Evolutionary conservation across 2,113 vertebrate species (phyloP).

Genomic region (Micromys minutus): DNA sequence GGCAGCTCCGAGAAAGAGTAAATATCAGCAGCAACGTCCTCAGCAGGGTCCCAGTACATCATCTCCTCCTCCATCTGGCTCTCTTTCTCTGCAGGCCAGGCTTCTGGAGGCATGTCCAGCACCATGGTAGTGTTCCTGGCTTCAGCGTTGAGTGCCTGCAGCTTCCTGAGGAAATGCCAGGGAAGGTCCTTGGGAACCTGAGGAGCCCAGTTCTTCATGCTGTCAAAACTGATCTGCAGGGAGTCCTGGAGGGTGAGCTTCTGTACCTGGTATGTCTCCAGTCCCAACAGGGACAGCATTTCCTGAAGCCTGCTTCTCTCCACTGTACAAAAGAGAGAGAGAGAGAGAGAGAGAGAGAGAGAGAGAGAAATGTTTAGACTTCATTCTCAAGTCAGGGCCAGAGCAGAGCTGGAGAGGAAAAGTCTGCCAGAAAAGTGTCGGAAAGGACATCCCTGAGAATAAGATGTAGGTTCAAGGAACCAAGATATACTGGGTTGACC

Average conservation of each 20-base stretch:
- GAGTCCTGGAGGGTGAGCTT: conserved; percentile 76
- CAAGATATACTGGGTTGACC: background rate
- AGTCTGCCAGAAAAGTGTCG: background rate
- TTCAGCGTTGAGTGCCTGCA: conserved; percentile 76
- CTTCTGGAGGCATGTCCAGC: conserved; percentile 49
- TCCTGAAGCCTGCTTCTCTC: conserved; percentile 75
- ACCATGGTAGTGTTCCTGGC: conserved; percentile 78
- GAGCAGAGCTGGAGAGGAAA: background rate
- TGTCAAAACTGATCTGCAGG: conserved; percentile 77
- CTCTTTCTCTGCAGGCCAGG: conserved; percentile 70
- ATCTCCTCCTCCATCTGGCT: conserved; percentile 73
- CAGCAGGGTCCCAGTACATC: conserved; percentile 65
- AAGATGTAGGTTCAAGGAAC: no score
- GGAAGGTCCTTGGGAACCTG: conserved; percentile 78
- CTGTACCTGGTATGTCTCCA: conserved; percentile 68
- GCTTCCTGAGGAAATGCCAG: conserved; percentile 79
- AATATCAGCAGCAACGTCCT: conserved; percentile 67
- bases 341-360: background rate
- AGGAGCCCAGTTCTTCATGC: conserved; percentile 71
- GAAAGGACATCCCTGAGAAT: background rate
- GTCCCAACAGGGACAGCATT: conserved; percentile 70
- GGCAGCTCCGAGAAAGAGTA: conserved; percentile 77
- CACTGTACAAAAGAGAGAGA: conserved; percentile 49
- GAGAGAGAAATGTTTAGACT: background rate
- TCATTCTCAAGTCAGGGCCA: rapidly evolving